phyloP scores from a whole-genome alignment of 2,797 vertebrate genomes.

The Diplodus puntazzo region DNA sequence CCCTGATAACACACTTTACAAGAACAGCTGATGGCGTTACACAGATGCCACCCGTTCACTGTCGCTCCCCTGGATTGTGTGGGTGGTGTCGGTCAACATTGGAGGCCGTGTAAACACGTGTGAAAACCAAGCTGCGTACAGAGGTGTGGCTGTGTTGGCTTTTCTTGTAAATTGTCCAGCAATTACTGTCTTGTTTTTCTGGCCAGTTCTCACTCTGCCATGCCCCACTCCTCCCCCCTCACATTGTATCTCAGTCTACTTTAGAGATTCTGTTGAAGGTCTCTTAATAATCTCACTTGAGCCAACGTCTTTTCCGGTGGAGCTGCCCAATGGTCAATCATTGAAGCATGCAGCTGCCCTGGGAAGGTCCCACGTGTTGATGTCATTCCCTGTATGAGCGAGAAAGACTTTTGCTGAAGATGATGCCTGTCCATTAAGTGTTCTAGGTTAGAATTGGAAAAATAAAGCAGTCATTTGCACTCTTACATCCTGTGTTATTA shows the following conservation, averaged over 20 bases:
- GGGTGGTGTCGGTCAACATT: constrained; percentile 64
- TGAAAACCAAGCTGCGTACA: constrained; percentile 34
- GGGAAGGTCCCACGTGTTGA: constrained; percentile 17
- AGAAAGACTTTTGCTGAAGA: background rate
- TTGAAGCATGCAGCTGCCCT: constrained; percentile 15
- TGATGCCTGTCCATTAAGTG: background rate
- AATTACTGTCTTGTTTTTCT: constrained; percentile 17
- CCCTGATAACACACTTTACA: constrained; percentile 69
- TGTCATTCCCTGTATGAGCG: background rate
- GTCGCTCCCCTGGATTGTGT: constrained; percentile 45
- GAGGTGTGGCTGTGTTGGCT: constrained; percentile 71
- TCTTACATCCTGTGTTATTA: background rate
- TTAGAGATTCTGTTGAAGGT: background rate
- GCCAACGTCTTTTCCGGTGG: background rate
- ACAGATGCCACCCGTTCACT: constrained; percentile 28
- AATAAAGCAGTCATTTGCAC: background rate
- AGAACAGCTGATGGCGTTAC: constrained; percentile 54
- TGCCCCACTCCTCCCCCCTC: background rate
- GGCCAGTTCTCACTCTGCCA: background rate
- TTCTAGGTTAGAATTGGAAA: constrained; percentile 1
- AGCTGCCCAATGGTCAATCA: constrained; percentile 23
- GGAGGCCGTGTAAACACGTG: constrained; percentile 70
- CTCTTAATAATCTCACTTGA: constrained; percentile 3
- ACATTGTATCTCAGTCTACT: background rate
- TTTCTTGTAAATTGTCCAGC: constrained; percentile 25